These are phyloP conservation scores for Lepas anatifera DNA, from an alignment of 2,888 invertebrate genomes.

Conservation along the genomic window DNA sequence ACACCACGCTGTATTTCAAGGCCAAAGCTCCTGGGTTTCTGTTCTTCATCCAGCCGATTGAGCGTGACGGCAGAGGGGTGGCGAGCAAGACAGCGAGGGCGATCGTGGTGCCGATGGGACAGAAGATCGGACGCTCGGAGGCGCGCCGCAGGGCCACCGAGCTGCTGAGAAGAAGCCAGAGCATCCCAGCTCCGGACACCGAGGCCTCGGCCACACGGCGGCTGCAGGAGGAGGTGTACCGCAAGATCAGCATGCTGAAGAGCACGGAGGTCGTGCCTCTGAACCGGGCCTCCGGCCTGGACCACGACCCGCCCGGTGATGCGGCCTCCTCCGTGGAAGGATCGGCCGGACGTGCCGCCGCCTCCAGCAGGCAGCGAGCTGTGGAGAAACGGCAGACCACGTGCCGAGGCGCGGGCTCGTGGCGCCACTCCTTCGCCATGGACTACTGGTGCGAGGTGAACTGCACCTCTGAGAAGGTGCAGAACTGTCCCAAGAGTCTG, in stretches of 20 bases:
- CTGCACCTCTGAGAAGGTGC: not conserved
- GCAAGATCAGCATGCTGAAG: not conserved
- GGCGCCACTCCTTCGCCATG: slow-evolving; percentile 12
- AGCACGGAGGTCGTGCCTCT: not conserved
- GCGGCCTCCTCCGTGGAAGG: not conserved
- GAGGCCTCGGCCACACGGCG: not conserved
- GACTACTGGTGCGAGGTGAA: slow-evolving; percentile 13
- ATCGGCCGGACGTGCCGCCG: too few relatives aligned
- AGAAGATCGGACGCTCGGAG: not conserved
- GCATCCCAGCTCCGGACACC: not conserved
- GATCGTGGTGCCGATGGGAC: not conserved
- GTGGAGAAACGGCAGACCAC: not conserved
- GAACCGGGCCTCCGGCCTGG: not conserved
- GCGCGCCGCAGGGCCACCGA: too few relatives aligned
- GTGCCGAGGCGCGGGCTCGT: not conserved
- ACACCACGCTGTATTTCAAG: slow-evolving; percentile 3
- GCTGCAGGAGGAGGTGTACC: not conserved
- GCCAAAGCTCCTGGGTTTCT: slow-evolving; percentile 3
- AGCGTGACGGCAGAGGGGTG: not conserved
- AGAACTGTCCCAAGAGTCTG: not conserved
- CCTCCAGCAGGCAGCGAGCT: too few relatives aligned
- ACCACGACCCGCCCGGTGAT: not conserved
- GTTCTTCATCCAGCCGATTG: slow-evolving; percentile 8
- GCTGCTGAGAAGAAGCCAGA: too few relatives aligned
- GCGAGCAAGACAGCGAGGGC: not conserved